A percentile compares a stretch with the other conserved stretches of the same genome.
phyloP scores from a whole-genome alignment of 1,140 invertebrate genomes.

The Leptopilina boulardi region DNA sequence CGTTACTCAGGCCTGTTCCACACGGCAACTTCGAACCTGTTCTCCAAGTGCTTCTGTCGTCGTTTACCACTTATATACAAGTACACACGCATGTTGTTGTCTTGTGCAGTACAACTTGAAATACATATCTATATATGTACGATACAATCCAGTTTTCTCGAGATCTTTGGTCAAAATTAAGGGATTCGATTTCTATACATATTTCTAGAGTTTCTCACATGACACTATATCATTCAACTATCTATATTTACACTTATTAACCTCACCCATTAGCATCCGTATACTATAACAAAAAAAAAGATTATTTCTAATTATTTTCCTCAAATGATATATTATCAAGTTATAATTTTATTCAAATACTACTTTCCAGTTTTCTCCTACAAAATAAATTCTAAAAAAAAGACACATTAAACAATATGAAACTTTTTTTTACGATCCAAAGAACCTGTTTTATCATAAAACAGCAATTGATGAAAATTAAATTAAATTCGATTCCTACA shows the following conservation, averaged over 20 bases:
- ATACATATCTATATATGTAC: no score
- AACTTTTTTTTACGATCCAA: no score
- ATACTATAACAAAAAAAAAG: neutral
- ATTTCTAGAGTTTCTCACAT: slow-evolving; percentile 22
- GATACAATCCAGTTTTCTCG: slow-evolving; percentile 14
- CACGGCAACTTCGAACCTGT: slow-evolving; percentile 71
- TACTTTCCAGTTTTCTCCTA: no score
- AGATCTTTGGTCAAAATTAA: slow-evolving; percentile 20
- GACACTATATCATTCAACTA: neutral
- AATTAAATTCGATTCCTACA: slow-evolving; percentile 4
- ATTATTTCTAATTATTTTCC: neutral
- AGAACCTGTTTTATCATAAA: no score
- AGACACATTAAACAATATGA: no score
- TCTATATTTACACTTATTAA: slow-evolving; percentile 18
- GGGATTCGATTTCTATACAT: neutral
- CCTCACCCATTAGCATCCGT: slow-evolving; percentile 1
- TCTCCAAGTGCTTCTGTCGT: slow-evolving; percentile 64
- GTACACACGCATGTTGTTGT: slow-evolving; percentile 20
- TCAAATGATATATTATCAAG: neutral
- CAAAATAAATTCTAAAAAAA: no score
- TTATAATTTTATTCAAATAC: neutral
- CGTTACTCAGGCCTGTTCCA: slow-evolving; percentile 68
- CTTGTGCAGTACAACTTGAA: slow-evolving; percentile 7
- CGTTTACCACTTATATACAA: slow-evolving; percentile 50
- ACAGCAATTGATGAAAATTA: slow-evolving; percentile 12